A percentile compares a stretch with the other conserved stretches of the same genome.
Evolutionary conservation across 2,888 invertebrate species (phyloP).

Genomic region (Adelphocoris suturalis): DNA sequence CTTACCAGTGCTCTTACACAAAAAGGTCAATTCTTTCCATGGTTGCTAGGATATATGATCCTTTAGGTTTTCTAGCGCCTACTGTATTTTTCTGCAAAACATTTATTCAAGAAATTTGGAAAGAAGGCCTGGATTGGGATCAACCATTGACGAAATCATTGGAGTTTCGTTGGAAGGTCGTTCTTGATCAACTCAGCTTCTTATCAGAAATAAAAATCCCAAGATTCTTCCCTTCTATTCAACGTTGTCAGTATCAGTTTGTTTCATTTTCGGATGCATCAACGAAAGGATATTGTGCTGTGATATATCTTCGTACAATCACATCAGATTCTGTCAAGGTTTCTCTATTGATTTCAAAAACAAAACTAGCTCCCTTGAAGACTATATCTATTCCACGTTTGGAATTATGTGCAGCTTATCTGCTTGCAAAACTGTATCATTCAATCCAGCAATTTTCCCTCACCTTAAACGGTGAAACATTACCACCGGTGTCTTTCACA

Average conservation of each 20-base stretch:
- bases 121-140: too few relatives aligned
- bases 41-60: conserved; percentile 17
- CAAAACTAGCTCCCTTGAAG: conserved; percentile 71
- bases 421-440: conserved; percentile 63
- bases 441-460: background rate
- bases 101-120: conserved; percentile 37
- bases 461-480: background rate
- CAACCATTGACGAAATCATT: too few relatives aligned
- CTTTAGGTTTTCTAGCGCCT: conserved; percentile 23
- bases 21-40: conserved; percentile 33
- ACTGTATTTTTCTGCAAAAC: background rate
- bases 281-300: conserved; percentile 31
- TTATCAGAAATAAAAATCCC: background rate
- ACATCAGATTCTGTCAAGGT: too few relatives aligned
- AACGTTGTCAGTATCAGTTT: background rate
- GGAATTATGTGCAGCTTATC: conserved; percentile 70
- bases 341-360: conserved; percentile 68
- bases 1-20: background rate
- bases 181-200: background rate
- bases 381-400: conserved; percentile 65
- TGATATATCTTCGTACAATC: too few relatives aligned
- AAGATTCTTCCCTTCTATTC: background rate
- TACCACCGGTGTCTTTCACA: conserved; percentile 48
- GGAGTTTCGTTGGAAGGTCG: background rate
- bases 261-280: conserved; percentile 55